phyloP scores from a whole-genome alignment of 2,797 vertebrate species.

The Hoplostethus atlanticus region DNA sequence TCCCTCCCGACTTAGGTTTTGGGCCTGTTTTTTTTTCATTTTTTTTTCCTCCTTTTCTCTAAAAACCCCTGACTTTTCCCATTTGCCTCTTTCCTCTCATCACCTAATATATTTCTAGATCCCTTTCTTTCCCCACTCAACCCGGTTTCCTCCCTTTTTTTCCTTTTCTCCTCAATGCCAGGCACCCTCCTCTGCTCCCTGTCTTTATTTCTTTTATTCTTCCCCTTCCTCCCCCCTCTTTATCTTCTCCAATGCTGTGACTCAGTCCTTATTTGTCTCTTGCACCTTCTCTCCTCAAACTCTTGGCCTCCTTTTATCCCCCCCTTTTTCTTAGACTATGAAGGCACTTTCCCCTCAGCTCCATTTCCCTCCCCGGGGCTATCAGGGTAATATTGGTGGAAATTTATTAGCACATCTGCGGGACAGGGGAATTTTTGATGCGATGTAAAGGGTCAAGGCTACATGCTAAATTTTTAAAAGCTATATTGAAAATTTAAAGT shows the following conservation, averaged over 20 bases:
- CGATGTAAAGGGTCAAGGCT: constrained; percentile 16
- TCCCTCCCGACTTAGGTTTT: too few species aligned
- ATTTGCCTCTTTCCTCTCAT: too few species aligned
- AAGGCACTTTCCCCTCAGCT: constrained; percentile 26
- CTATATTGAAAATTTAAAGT: too few species aligned
- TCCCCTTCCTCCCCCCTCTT: neutral
- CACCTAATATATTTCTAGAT: too few species aligned
- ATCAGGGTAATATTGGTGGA: neutral
- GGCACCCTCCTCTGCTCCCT: neutral
- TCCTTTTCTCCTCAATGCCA: neutral
- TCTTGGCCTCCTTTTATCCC: neutral
- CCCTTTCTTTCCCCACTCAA: neutral
- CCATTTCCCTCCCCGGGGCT: constrained; percentile 11
- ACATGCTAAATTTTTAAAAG: too few species aligned
- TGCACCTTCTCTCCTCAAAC: neutral
- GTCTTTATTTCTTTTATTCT: neutral
- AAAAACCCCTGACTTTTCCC: too few species aligned
- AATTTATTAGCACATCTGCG: constrained; percentile 40
- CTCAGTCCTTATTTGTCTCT: constrained; percentile 27
- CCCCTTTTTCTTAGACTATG: constrained; percentile 40
- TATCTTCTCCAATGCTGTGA: constrained; percentile 15
- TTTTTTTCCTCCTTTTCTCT: too few species aligned
- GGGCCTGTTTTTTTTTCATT: too few species aligned
- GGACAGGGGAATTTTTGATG: constrained; percentile 34
- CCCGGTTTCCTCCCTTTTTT: neutral